These are phyloP conservation scores for Phaonia tiefii DNA, from an alignment of 2,888 invertebrate species.

Conservation along the genomic window DNA sequence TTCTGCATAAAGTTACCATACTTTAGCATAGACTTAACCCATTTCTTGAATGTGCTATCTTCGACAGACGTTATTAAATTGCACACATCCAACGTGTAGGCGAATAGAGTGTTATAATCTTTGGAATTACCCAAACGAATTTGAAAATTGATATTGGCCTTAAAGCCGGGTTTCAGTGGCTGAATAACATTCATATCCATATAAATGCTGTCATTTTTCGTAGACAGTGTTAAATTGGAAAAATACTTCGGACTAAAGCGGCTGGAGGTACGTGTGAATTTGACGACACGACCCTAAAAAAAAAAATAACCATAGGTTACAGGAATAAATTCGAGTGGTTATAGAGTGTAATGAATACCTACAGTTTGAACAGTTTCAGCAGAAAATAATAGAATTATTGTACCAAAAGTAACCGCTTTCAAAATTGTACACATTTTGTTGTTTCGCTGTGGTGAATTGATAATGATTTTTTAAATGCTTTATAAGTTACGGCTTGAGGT, in stretches of 20 bases:
- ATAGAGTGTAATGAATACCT: too few relatives aligned
- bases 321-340: too few relatives aligned
- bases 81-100: conserved; percentile 35
- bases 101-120: conserved; percentile 38
- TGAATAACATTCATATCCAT: conserved; percentile 67
- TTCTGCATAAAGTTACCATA: conserved; percentile 72
- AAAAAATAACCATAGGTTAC: too few relatives aligned
- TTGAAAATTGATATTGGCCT: conserved; percentile 68
- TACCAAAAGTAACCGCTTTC: too few relatives aligned
- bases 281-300: conserved; percentile 7
- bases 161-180: conserved; percentile 64
- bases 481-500: too few relatives aligned
- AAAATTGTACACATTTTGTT: too few relatives aligned
- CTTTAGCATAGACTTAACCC: conserved; percentile 69
- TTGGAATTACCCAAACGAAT: conserved; percentile 59
- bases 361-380: too few relatives aligned
- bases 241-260: conserved; percentile 25
- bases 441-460: too few relatives aligned
- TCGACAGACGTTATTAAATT: conserved; percentile 63
- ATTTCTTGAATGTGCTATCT: conserved; percentile 70
- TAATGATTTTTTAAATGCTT: too few relatives aligned
- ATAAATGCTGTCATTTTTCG: conserved; percentile 67
- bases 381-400: too few relatives aligned
- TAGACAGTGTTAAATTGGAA: conserved; percentile 57
- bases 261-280: neutral